These are phyloP conservation scores for Cercopithecus diana DNA, from an alignment of 2,797 vertebrate genomes.

Conservation along the genomic window DNA sequence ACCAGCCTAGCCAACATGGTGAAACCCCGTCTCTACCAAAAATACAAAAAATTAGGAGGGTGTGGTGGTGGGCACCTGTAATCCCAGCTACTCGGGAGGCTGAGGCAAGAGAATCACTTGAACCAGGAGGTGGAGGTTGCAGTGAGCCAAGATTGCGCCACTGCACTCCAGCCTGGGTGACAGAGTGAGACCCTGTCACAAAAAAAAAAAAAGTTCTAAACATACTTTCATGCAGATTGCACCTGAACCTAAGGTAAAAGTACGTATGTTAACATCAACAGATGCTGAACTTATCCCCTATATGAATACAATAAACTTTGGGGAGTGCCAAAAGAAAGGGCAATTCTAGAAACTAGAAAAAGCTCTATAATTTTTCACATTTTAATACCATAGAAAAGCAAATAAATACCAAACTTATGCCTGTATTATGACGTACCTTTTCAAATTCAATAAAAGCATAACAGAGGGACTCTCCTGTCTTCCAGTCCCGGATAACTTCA, in stretches of 20 bases:
- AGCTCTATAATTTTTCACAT: background rate
- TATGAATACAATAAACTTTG: slow-evolving; percentile 17
- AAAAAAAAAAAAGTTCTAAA: slow-evolving; percentile 34
- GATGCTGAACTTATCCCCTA: background rate
- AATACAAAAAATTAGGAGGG: no score
- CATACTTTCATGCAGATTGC: background rate
- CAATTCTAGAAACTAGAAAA: background rate
- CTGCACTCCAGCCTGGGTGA: no score
- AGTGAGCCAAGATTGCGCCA: no score
- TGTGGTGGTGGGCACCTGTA: no score
- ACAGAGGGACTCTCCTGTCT: slow-evolving; percentile 96
- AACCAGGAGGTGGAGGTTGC: no score
- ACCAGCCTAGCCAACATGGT: no score
- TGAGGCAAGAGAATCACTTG: no score
- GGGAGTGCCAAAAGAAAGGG: background rate
- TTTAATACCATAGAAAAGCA: background rate
- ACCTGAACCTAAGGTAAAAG: background rate
- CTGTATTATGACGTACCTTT: slow-evolving; percentile 88
- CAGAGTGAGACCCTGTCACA: no score
- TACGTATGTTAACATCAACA: background rate
- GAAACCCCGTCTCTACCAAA: no score
- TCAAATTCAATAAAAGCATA: slow-evolving; percentile 99
- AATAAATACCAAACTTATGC: slow-evolving; percentile 42
- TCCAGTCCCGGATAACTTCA: slow-evolving; percentile 98
- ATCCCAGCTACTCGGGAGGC: no score